A percentile compares a stretch with the other conserved stretches of the same genome.
Evolutionary conservation across 2,113 vertebrate species (phyloP).

Genomic region (Amphilophus citrinellus): DNA sequence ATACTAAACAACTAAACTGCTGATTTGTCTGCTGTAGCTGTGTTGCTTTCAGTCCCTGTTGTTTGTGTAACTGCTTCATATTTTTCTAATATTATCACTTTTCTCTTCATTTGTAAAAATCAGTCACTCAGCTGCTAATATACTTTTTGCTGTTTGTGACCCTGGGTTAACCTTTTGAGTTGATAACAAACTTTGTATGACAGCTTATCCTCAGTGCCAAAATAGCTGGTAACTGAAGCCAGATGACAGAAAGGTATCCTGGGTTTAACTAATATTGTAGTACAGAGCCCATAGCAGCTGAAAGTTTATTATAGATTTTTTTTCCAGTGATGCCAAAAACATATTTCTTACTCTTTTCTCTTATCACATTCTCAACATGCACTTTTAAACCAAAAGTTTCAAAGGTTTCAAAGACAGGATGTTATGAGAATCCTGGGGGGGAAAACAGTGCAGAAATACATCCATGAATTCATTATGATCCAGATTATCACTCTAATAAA

Average conservation of each 20-base stretch:
- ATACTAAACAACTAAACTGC: too few relatives aligned
- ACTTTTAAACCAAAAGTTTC: not conserved
- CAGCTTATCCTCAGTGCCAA: not conserved
- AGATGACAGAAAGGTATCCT: not conserved
- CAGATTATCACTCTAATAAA: constrained; percentile 59
- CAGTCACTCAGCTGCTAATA: not conserved
- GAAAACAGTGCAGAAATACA: not conserved
- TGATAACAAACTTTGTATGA: not conserved
- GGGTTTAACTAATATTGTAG: not conserved
- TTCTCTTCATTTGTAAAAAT: not conserved
- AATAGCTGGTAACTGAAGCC: not conserved
- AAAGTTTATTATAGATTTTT: rapidly evolving
- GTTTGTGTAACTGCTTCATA: too few relatives aligned
- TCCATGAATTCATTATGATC: constrained; percentile 30
- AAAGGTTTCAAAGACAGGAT: not conserved
- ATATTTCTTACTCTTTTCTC: not conserved
- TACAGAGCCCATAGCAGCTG: not conserved
- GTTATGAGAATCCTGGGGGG: not conserved
- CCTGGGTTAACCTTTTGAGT: not conserved
- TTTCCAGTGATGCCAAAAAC: not conserved
- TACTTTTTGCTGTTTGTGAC: not conserved
- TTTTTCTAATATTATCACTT: too few relatives aligned
- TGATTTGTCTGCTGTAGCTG: too few relatives aligned
- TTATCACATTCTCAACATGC: not conserved
- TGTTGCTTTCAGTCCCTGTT: too few relatives aligned